Percentiles rank a stretch among this genome's conserved stretches.
phyloP scores from a whole-genome alignment of 2,888 invertebrate species.

The Pegoplata infirma region DNA sequence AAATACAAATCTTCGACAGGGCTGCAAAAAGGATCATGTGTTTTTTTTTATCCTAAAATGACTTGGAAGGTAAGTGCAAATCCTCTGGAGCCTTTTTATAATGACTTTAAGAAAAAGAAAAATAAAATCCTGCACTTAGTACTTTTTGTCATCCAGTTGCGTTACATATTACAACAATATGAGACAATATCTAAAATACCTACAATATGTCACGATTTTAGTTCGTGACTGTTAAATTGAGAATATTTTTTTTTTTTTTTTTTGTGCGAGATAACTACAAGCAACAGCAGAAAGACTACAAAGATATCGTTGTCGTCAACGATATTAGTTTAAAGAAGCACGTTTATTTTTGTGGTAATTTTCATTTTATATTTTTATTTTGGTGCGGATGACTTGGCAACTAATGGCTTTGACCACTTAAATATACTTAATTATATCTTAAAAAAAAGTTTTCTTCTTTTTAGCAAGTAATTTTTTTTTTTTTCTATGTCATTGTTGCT shows the following conservation, averaged over 20 bases:
- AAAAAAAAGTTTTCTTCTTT: neutral
- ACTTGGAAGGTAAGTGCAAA: too few species aligned
- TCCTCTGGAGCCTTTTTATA: too few species aligned
- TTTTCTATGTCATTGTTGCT: neutral
- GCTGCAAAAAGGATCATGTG: too few species aligned
- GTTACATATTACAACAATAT: too few species aligned
- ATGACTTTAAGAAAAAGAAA: too few species aligned
- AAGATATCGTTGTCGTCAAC: neutral
- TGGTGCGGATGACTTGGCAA: constrained; percentile 8
- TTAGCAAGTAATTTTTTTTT: neutral
- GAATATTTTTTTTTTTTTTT: neutral
- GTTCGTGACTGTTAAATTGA: constrained; percentile 33
- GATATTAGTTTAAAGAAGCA: neutral
- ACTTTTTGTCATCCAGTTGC: too few species aligned
- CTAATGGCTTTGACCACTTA: constrained; percentile 28
- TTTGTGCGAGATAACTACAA: neutral
- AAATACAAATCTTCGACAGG: too few species aligned
- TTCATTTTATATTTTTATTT: neutral
- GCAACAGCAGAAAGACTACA: neutral
- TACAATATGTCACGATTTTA: constrained; percentile 39
- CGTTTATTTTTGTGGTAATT: constrained; percentile 7
- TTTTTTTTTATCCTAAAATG: too few species aligned
- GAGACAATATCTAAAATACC: too few species aligned
- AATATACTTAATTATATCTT: constrained; percentile 14
- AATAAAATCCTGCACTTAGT: too few species aligned